Percentiles rank a stretch among this genome's conserved stretches.
phyloP scores from a whole-genome alignment of 2,113 vertebrate genomes.

The Petromus typicus region DNA sequence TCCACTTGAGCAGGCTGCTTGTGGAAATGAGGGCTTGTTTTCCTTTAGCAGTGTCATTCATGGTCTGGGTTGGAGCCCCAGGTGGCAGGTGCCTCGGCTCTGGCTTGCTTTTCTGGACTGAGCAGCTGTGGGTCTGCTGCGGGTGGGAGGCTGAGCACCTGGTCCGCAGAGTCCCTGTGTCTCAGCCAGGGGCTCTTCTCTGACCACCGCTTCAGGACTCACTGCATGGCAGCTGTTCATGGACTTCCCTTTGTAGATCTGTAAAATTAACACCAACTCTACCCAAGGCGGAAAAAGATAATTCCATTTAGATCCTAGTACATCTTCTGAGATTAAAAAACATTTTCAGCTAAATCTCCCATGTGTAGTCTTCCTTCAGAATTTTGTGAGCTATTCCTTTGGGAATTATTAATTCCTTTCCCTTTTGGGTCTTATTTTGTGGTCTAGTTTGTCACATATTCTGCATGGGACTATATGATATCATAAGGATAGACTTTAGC shows the following conservation, averaged over 20 bases:
- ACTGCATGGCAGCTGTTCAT: background rate
- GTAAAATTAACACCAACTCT: background rate
- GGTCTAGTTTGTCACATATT: background rate
- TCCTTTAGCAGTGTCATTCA: background rate
- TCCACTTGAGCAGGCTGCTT: too few species aligned
- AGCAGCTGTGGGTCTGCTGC: background rate
- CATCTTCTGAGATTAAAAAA: background rate
- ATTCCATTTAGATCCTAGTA: background rate
- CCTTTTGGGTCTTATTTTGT: background rate
- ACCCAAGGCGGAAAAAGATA: background rate
- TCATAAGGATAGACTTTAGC: background rate
- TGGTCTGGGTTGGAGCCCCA: background rate
- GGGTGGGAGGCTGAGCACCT: accelerated
- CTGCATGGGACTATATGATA: background rate
- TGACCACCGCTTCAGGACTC: background rate
- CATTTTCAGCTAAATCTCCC: background rate
- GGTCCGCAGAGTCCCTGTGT: background rate
- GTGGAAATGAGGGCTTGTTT: background rate
- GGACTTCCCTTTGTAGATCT: background rate
- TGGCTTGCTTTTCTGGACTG: too few species aligned
- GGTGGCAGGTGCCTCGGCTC: background rate
- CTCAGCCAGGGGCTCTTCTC: background rate
- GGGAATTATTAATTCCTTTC: background rate
- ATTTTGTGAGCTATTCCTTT: background rate
- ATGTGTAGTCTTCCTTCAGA: background rate